Conservation (phyloP, 2,888 invertebrate species). For the Glyphotaelius pellucidus region DNA sequence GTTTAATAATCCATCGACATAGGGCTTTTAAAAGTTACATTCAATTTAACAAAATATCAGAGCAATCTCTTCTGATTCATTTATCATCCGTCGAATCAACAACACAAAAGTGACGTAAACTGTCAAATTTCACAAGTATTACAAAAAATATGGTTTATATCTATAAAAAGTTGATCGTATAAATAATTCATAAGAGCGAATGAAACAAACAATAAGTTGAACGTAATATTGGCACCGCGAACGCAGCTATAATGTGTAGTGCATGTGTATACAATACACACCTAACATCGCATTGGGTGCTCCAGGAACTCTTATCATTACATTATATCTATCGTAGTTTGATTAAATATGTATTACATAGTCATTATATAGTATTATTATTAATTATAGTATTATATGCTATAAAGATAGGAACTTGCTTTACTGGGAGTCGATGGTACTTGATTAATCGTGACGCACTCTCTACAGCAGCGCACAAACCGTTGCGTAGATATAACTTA, state of each 20-base stretch:
- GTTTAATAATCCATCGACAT: not conserved
- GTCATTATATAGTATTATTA: slow-evolving; percentile 79
- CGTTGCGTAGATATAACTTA: slow-evolving; percentile 13
- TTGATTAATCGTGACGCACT: slow-evolving; percentile 56
- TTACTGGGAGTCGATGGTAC: slow-evolving; percentile 78
- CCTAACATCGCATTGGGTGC: slow-evolving; percentile 67
- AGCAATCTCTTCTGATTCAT: slow-evolving; percentile 5
- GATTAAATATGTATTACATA: slow-evolving; percentile 76
- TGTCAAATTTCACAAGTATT: slow-evolving; percentile 36
- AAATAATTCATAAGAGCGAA: slow-evolving; percentile 61
- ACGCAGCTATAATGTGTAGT: slow-evolving; percentile 76
- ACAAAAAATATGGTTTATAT: slow-evolving; percentile 54
- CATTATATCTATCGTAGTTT: slow-evolving; percentile 78
- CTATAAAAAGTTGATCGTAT: slow-evolving; percentile 60
- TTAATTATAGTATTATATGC: slow-evolving; percentile 80
- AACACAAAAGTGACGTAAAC: slow-evolving; percentile 5
- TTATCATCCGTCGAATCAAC: slow-evolving; percentile 28
- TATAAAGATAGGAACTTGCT: slow-evolving; percentile 81
- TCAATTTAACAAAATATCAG: not conserved
- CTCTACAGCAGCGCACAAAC: slow-evolving; percentile 43
- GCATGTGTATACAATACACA: slow-evolving; percentile 75
- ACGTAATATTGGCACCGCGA: slow-evolving; percentile 60
- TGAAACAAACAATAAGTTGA: slow-evolving; percentile 59
- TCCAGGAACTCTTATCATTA: slow-evolving; percentile 80
- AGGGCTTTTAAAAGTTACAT: not conserved